Percentiles rank a stretch among this genome's conserved stretches.
These are phyloP conservation scores for Trichoplusia ni DNA, from an alignment of 1,140 invertebrate species.

Conservation along the genomic window DNA sequence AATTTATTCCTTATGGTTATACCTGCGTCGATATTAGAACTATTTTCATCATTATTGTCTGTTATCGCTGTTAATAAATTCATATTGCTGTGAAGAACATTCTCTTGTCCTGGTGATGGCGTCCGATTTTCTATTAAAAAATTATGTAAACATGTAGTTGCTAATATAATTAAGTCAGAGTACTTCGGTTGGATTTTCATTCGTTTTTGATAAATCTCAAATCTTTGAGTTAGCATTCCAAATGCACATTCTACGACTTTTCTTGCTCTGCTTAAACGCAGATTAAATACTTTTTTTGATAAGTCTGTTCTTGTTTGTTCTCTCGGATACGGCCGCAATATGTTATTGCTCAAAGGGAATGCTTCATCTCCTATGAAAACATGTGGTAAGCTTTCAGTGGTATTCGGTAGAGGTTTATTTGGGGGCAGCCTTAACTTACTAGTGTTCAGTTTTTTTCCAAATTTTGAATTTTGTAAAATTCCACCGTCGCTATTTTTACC, in stretches of 20 bases:
- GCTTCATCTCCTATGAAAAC: conserved; percentile 14
- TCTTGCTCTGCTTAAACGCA: not conserved
- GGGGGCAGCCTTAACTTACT: not conserved
- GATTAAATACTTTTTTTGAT: conserved; percentile 4
- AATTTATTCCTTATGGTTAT: too few species aligned
- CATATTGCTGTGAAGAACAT: too few species aligned
- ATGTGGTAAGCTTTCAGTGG: not conserved
- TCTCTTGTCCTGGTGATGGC: too few species aligned
- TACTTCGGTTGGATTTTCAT: not conserved
- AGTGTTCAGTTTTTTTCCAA: not conserved
- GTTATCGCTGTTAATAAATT: too few species aligned
- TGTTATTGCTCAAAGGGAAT: not conserved
- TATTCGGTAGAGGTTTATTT: not conserved
- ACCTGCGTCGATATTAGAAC: too few species aligned
- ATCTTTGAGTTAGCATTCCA: not conserved
- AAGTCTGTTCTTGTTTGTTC: too few species aligned
- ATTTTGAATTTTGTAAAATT: not conserved
- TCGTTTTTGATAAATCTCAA: not conserved
- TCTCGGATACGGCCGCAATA: conserved; percentile 3
- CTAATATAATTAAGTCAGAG: not conserved
- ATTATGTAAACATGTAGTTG: conserved; percentile 6
- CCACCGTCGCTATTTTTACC: not conserved
- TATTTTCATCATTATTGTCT: too few species aligned
- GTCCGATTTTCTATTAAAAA: too few species aligned
- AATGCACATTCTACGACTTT: conserved; percentile 2